phyloP scores from a whole-genome alignment of 1,140 invertebrate genomes.

The Drosophila busckii region DNA sequence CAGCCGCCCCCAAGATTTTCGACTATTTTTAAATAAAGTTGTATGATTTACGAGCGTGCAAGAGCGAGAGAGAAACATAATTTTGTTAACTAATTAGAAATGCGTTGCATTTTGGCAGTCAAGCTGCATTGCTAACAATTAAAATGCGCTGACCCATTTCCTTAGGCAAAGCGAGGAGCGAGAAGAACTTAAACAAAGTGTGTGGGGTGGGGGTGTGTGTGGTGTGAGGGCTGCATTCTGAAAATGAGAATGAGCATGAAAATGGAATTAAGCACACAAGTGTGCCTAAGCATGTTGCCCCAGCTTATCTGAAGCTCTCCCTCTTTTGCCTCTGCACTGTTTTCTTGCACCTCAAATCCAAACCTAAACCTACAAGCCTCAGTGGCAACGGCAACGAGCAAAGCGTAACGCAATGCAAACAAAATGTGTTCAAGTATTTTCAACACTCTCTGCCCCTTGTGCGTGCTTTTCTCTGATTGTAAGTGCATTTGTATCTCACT shows the following conservation, averaged over 20 bases:
- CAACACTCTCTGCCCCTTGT: constrained; percentile 42
- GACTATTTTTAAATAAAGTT: constrained; percentile 32
- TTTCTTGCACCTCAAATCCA: too few species aligned
- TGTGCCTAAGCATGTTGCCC: constrained; percentile 20
- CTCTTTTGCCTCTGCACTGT: too few species aligned
- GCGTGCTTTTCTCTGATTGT: constrained; percentile 35
- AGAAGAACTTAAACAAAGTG: constrained; percentile 52
- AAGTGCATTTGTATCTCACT: neutral
- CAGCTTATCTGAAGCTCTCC: neutral
- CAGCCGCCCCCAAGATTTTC: constrained; percentile 28
- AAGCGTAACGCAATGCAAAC: constrained; percentile 22
- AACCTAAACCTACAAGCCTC: constrained; percentile 19
- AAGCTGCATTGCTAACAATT: constrained; percentile 8
- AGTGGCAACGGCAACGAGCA: neutral
- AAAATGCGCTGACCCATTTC: constrained; percentile 47
- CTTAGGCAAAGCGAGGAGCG: constrained; percentile 17
- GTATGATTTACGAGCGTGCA: constrained; percentile 7
- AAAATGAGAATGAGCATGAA: constrained; percentile 66
- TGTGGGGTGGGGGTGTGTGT: too few species aligned
- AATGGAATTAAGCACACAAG: constrained; percentile 68
- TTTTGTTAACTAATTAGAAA: too few species aligned
- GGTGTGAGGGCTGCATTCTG: too few species aligned
- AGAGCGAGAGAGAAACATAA: neutral
- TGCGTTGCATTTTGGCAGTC: neutral
- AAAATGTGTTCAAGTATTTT: constrained; percentile 52